phyloP scores from a whole-genome alignment of 2,113 vertebrate genomes.

The Heterochromis multidens region DNA sequence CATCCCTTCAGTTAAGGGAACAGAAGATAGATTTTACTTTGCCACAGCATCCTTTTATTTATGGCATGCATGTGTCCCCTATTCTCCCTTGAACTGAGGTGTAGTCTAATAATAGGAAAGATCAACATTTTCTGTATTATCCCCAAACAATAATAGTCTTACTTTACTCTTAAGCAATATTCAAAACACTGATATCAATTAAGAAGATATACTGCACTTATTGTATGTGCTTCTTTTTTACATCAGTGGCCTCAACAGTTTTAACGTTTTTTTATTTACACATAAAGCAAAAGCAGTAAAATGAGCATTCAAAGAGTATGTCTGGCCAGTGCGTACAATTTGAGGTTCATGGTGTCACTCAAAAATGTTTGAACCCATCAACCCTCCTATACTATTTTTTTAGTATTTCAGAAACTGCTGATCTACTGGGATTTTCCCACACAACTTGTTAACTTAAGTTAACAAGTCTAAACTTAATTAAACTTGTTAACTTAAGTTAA shows the following conservation, averaged over 20 bases:
- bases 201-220: not conserved
- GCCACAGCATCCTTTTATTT: not conserved
- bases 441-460: no score
- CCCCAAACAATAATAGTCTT: not conserved
- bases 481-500: no score
- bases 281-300: no score
- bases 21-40: not conserved
- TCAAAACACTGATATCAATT: not conserved
- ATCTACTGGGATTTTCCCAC: not conserved
- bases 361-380: not conserved
- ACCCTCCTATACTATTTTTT: not conserved
- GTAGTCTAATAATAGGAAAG: not conserved
- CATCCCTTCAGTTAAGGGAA: not conserved
- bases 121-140: not conserved
- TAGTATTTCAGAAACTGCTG: not conserved
- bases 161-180: not conserved
- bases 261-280: not conserved
- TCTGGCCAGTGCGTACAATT: no score
- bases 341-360: no score
- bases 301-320: no score
- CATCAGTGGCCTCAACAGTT: not conserved
- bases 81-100: not conserved
- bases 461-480: no score
- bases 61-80: not conserved
- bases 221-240: not conserved